Base-by-base conservation (phyloP, 2,113 vertebrate species). In the Thryonomys swinderianus region DNA sequence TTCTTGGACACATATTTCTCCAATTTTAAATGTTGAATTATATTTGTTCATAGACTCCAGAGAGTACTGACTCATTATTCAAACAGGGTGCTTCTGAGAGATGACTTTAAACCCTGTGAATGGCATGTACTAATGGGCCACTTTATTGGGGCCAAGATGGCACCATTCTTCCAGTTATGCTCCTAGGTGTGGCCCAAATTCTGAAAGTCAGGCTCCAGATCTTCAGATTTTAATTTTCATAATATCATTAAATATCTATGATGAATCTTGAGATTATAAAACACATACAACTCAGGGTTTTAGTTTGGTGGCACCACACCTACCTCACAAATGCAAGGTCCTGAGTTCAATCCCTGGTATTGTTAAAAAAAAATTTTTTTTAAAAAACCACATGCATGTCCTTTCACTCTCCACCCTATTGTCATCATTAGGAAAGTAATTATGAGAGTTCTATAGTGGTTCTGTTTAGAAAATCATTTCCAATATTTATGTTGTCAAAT, bases 361-460 rank as follows among this genome's bases (percentile, higher is more conserved):
- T 51, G 48, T 51, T 51, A 51, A 51, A 51, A 51, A n/a, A 51
- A 51, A 51, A 51, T 51, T 51, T 51, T 51, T 51, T 51, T 51
- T 51, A 7, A 51, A 51, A 51, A 51, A 51, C 48, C 48, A 51
- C 10, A 51, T 51, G 10, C 10, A 51, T 51, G 48, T 51, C 23
- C 17, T n/a, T 73, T 14, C 10, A n/a, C 3, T 2, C 0, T 4
- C 34, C 42, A 37, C n/a, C 32, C 45, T 8, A 78, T 1, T 48
- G 37, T 64, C 73, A 67, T 91, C 53, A 59, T 97, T 87, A 73
- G 90, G 37, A 74, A 61, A 73, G 91, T 95, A 95, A 93, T 96
- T 71, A 92, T 51, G 59, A 88, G 48, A 96, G 95, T 81, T 92
- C 6, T 76, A 30, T 7, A 76, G 73, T 17, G 73, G 14, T 18